Percentiles rank a stretch among this genome's conserved stretches.
phyloP scores from a whole-genome alignment of 35 echinoderm and acorn worm species.

The Lytechinus pictus region DNA sequence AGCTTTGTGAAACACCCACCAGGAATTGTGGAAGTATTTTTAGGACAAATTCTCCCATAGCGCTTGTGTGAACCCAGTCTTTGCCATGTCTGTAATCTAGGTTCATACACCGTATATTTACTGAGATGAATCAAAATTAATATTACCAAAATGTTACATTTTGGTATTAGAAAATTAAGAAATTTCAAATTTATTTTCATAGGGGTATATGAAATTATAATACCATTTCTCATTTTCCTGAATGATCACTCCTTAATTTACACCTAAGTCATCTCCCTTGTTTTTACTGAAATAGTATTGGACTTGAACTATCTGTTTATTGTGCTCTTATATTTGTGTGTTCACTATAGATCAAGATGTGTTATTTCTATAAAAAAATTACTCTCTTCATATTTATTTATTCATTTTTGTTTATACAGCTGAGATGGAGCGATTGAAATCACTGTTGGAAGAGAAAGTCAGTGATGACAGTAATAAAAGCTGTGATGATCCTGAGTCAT shows the following conservation, averaged over 20 bases:
- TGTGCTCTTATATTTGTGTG: not conserved
- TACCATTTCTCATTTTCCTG: not conserved
- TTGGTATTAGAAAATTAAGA: too few relatives aligned
- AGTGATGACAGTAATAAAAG: not conserved
- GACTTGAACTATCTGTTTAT: not conserved
- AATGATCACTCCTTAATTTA: not conserved
- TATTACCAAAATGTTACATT: too few relatives aligned
- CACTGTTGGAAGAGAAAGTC: not conserved
- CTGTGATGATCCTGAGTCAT: not conserved
- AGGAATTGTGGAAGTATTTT: too few relatives aligned
- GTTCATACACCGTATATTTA: too few relatives aligned
- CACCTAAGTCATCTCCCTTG: not conserved
- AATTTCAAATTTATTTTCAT: too few relatives aligned
- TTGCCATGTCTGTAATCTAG: too few relatives aligned
- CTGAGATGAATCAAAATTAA: too few relatives aligned
- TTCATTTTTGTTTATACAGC: not conserved
- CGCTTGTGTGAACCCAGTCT: too few relatives aligned
- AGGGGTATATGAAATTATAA: too few relatives aligned
- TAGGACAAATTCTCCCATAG: too few relatives aligned
- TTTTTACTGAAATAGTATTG: not conserved
- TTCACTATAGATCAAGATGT: not conserved
- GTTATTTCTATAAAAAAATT: not conserved
- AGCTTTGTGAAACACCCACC: too few relatives aligned
- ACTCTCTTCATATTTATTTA: not conserved
- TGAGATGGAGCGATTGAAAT: not conserved